Evolutionary conservation across 2,797 vertebrate genomes (phyloP).

Genomic region (Trachops cirrhosus): DNA sequence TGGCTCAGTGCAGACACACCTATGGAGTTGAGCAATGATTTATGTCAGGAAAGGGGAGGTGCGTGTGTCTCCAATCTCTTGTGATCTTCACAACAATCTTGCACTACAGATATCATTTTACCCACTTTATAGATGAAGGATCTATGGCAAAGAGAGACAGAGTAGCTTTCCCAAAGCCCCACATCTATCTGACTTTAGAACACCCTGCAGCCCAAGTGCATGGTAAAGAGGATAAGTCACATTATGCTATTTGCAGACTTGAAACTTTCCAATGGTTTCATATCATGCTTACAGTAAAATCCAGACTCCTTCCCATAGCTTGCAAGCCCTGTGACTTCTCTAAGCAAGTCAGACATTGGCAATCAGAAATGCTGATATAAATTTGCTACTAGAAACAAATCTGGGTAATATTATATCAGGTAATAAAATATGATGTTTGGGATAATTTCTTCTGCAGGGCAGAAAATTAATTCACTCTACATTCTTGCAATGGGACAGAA

Average conservation of each 20-base stretch:
- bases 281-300: not conserved
- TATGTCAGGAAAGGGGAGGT: not conserved
- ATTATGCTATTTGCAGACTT: not conserved
- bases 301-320: not conserved
- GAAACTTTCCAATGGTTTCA: not conserved
- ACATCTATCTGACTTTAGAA: not conserved
- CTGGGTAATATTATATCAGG: not conserved
- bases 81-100: not conserved
- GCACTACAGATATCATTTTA: not conserved
- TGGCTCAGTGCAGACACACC: not conserved
- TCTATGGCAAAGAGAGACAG: not conserved
- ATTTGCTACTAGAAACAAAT: not conserved
- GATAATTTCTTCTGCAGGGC: not conserved
- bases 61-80: not conserved
- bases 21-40: not conserved
- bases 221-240: not conserved
- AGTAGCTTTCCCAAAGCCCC: not conserved
- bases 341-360: not conserved
- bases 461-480: not conserved
- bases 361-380: not conserved
- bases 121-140: not conserved
- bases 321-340: not conserved
- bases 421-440: not conserved
- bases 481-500: not conserved
- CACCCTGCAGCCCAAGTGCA: not conserved